Evolutionary conservation across 2,888 invertebrate species (phyloP).

Genomic region (Drosophila paracracens): DNA sequence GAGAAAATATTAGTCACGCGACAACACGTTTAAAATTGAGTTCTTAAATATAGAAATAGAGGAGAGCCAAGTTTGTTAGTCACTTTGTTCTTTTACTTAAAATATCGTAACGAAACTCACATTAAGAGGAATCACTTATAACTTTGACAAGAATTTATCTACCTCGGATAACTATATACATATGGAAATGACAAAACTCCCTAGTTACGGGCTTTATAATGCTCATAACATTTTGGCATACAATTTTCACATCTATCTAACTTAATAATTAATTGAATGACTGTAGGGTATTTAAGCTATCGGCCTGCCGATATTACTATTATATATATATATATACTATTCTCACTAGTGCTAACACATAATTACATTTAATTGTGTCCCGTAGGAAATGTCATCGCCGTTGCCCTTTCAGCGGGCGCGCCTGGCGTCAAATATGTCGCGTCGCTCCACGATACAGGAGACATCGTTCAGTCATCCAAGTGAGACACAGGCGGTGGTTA

Average conservation of each 20-base stretch:
- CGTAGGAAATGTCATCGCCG: slow-evolving; percentile 84
- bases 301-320: not conserved
- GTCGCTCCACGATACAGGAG: slow-evolving; percentile 86
- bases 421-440: slow-evolving; percentile 79
- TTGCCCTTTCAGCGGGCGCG: slow-evolving; percentile 78
- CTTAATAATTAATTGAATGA: not conserved
- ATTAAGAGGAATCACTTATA: not conserved
- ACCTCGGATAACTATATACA: not conserved
- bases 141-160: not conserved
- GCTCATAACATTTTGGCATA: not conserved
- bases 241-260: not conserved
- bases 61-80: not conserved
- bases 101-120: not conserved
- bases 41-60: not conserved
- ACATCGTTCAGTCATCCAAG: slow-evolving; percentile 88
- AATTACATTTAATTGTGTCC: slow-evolving; percentile 10
- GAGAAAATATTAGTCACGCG: not conserved
- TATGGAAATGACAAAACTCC: not conserved
- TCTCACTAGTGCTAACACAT: not conserved
- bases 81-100: not conserved
- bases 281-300: not conserved
- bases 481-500: slow-evolving; percentile 90
- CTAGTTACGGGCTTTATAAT: not conserved
- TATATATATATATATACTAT: not conserved
- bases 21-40: not conserved